phyloP scores from a whole-genome alignment of 2,888 invertebrate species.

The Sinotaia quadrata region DNA sequence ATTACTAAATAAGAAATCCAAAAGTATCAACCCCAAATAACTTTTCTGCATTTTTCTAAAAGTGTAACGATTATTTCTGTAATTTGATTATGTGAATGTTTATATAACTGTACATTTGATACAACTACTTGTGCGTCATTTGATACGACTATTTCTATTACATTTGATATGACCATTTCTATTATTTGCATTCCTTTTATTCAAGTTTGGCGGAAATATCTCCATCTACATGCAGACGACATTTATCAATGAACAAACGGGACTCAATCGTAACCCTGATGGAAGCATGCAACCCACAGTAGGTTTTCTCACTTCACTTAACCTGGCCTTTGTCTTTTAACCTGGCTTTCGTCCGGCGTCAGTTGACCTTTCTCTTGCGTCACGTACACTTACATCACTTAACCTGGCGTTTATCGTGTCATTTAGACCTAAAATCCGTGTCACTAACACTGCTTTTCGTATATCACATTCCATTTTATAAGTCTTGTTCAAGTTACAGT shows the following conservation, averaged over 20 bases:
- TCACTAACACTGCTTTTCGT: too few species aligned
- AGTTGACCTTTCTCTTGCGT: neutral
- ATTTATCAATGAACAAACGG: constrained; percentile 37
- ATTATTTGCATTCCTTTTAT: neutral
- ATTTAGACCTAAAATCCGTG: too few species aligned
- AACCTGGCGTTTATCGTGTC: too few species aligned
- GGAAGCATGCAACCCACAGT: constrained; percentile 28
- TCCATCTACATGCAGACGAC: constrained; percentile 24
- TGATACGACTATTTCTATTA: neutral
- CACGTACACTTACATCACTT: neutral
- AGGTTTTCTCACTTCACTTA: neutral
- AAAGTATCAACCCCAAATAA: too few species aligned
- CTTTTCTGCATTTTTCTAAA: too few species aligned
- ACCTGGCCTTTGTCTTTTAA: neutral
- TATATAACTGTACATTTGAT: neutral
- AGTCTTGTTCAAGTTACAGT: too few species aligned
- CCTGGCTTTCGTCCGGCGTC: neutral
- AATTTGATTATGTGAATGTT: neutral
- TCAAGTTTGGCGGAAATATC: constrained; percentile 37
- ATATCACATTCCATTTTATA: too few species aligned
- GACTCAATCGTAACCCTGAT: constrained; percentile 26
- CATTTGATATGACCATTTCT: neutral
- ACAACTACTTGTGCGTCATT: neutral
- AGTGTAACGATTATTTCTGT: neutral
- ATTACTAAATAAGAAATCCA: too few species aligned